These are phyloP conservation scores for Setipinna tenuifilis DNA, from an alignment of 2,797 vertebrate genomes.

Conservation along the genomic window DNA sequence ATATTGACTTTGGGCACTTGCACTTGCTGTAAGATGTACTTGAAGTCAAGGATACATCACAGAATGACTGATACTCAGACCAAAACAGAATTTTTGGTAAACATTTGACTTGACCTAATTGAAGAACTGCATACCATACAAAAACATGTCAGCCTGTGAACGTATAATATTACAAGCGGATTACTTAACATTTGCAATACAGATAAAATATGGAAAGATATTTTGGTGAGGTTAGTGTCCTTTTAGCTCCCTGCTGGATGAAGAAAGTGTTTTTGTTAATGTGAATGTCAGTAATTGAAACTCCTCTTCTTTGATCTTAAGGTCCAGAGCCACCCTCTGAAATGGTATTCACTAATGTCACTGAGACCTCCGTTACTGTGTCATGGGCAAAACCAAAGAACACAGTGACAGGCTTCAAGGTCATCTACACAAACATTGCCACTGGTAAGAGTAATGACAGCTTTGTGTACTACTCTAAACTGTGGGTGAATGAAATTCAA, in stretches of 20 bases:
- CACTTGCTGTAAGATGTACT: slow-evolving; percentile 7
- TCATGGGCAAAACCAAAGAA: slow-evolving; percentile 80
- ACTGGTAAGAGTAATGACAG: slow-evolving; percentile 70
- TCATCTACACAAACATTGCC: slow-evolving; percentile 81
- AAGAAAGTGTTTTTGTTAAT: neutral
- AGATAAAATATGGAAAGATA: neutral
- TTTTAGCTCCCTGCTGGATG: neutral
- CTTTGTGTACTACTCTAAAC: neutral
- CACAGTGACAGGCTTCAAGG: slow-evolving; percentile 76
- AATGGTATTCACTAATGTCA: slow-evolving; percentile 81
- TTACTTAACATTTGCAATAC: neutral
- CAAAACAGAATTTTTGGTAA: slow-evolving; percentile 1
- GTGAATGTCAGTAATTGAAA: neutral
- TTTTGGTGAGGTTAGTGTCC: neutral
- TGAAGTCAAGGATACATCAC: slow-evolving; percentile 8
- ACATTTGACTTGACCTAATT: neutral
- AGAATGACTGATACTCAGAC: neutral
- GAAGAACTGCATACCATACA: neutral
- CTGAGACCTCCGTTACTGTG: slow-evolving; percentile 77
- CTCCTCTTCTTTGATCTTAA: slow-evolving; percentile 47
- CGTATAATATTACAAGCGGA: neutral
- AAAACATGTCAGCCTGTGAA: neutral
- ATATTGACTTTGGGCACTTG: slow-evolving; percentile 33
- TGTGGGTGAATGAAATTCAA: neutral
- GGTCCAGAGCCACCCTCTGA: slow-evolving; percentile 83